phyloP scores from a whole-genome alignment of 2,113 vertebrate species.

The Ondatra zibethicus region DNA sequence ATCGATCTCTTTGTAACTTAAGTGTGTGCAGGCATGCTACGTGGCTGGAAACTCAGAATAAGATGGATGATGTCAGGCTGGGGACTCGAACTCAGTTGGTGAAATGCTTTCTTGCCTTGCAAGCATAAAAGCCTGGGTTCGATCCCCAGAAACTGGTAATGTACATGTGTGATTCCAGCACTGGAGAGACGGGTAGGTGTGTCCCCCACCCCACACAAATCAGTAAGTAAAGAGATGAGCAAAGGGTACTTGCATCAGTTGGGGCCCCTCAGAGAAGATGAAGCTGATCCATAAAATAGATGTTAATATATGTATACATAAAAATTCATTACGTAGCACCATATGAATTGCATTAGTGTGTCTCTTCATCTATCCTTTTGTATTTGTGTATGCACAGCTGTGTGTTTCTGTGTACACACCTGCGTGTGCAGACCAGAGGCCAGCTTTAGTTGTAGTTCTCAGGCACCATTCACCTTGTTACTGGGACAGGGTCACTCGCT shows the following conservation, averaged over 20 bases:
- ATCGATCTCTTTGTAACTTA: background rate
- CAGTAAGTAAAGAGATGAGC: background rate
- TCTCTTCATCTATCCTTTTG: background rate
- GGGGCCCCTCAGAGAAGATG: too few species aligned
- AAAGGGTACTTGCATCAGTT: background rate
- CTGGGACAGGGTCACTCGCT: background rate
- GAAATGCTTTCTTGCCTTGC: background rate
- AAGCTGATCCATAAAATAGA: background rate
- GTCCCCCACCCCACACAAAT: background rate
- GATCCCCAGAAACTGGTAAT: background rate
- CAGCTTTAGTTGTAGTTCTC: background rate
- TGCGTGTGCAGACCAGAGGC: background rate
- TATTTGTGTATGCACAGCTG: background rate
- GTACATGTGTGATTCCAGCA: background rate
- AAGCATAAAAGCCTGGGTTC: background rate
- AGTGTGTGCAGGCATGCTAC: background rate
- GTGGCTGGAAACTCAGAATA: background rate
- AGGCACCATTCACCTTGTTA: background rate
- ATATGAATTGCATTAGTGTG: background rate
- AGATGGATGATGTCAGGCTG: background rate
- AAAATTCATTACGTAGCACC: background rate
- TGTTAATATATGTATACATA: background rate
- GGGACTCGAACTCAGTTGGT: background rate
- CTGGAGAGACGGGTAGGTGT: too few species aligned
- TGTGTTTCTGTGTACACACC: background rate